phyloP scores from a whole-genome alignment of 1,140 invertebrate species.

The Drosophila pallidifrons region DNA sequence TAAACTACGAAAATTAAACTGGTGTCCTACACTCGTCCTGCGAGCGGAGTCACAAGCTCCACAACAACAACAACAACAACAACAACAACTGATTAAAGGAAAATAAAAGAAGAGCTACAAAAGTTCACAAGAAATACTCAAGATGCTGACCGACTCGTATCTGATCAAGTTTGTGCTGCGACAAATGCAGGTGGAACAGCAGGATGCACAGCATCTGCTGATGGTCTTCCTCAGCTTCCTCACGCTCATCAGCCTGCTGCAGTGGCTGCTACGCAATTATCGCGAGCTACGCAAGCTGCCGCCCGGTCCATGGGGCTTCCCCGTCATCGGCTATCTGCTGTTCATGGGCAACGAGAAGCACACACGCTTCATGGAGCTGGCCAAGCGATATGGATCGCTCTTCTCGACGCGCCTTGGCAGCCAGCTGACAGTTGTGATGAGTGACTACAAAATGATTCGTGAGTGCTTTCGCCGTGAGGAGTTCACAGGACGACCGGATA shows the following conservation, averaged over 20 bases:
- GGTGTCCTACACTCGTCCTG: not conserved
- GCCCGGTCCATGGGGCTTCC: conserved; percentile 94
- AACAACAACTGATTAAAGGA: not conserved
- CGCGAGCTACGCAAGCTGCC: conserved; percentile 88
- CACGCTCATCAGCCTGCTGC: conserved; percentile 85
- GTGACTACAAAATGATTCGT: conserved; percentile 93
- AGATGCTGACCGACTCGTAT: conserved; percentile 75
- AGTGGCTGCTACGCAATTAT: conserved; percentile 86
- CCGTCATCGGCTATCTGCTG: conserved; percentile 92
- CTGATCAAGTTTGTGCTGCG: conserved; percentile 77
- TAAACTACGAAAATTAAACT: conserved; percentile 11
- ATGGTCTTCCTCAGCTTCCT: conserved; percentile 87
- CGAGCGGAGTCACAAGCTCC: not conserved
- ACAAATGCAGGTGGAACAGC: conserved; percentile 66
- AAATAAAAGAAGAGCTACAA: not conserved
- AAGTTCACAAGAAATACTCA: not conserved
- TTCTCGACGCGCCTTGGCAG: conserved; percentile 92
- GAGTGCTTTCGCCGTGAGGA: conserved; percentile 93
- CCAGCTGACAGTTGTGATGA: conserved; percentile 93
- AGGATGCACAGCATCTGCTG: conserved; percentile 80
- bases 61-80: not conserved
- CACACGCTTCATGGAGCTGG: conserved; percentile 90
- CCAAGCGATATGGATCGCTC: conserved; percentile 91
- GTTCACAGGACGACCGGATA: conserved; percentile 93
- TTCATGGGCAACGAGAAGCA: conserved; percentile 92